A percentile compares a stretch with the other conserved stretches of the same genome.
phyloP scores from a whole-genome alignment of 2,113 vertebrate genomes.

The Equus quagga region DNA sequence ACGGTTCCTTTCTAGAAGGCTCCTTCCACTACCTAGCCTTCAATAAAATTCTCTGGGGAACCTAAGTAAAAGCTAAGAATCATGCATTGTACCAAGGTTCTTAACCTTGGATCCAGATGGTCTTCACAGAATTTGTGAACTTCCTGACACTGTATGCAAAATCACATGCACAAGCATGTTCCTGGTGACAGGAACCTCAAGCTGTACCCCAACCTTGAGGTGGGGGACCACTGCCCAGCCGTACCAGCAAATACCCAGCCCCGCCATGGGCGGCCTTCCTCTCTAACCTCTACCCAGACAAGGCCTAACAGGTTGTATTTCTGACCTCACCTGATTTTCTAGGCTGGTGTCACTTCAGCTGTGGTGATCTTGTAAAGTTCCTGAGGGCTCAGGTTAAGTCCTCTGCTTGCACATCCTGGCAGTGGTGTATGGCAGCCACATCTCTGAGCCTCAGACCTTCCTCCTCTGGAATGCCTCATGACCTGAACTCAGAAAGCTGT shows the following conservation, averaged over 20 bases:
- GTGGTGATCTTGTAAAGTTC: not conserved
- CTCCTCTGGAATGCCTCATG: not conserved
- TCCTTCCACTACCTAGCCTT: not conserved
- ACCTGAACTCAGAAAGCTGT: not conserved
- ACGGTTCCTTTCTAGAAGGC: not conserved
- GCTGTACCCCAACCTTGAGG: not conserved
- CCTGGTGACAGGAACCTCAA: not conserved
- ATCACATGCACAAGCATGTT: accelerated
- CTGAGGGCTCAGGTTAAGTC: not conserved
- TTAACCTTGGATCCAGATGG: too few species aligned
- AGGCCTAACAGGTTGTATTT: not conserved
- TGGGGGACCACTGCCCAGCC: not conserved
- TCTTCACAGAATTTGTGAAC: too few species aligned
- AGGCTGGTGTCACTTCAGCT: not conserved
- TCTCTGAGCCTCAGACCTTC: not conserved
- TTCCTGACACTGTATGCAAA: not conserved
- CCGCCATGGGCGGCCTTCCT: not conserved
- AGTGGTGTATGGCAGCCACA: accelerated
- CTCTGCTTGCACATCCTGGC: not conserved
- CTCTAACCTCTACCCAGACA: not conserved
- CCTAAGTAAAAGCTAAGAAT: not conserved
- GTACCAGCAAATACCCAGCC: not conserved
- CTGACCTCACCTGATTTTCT: not conserved
- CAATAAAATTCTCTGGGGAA: not conserved
- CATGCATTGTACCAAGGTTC: not conserved